These are phyloP conservation scores for Nylanderia fulva DNA, from an alignment of 1,140 invertebrate species.

Conservation along the genomic window DNA sequence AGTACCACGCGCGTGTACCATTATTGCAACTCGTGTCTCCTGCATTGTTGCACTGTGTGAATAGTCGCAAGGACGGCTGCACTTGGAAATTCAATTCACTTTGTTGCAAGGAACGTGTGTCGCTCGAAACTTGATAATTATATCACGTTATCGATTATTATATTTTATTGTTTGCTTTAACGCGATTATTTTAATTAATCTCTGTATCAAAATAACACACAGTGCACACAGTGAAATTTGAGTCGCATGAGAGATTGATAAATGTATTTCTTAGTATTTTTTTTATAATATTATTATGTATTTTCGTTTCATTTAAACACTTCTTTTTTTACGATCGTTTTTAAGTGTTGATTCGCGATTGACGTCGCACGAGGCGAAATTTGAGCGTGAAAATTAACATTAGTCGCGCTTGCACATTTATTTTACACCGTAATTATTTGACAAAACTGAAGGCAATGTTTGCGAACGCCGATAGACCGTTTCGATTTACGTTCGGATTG, in stretches of 20 bases:
- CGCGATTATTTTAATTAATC: not conserved
- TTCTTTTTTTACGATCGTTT: not conserved
- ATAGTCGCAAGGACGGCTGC: constrained; percentile 66
- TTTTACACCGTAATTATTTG: not conserved
- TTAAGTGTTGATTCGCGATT: not conserved
- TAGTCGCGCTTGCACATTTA: not conserved
- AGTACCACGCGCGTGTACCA: constrained; percentile 58
- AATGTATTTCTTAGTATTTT: too few relatives aligned
- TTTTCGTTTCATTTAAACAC: not conserved
- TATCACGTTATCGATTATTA: not conserved
- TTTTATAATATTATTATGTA: not conserved
- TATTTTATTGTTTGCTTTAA: not conserved
- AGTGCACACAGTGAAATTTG: not conserved
- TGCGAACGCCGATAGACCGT: constrained; percentile 25
- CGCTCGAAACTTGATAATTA: constrained; percentile 9
- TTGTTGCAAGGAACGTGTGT: not conserved
- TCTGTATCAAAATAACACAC: too few relatives aligned
- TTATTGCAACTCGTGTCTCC: constrained; percentile 43
- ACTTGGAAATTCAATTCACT: constrained; percentile 19
- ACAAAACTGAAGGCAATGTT: not conserved
- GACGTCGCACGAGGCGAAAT: not conserved
- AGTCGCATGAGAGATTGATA: not conserved
- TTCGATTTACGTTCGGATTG: constrained; percentile 28
- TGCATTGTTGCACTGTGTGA: constrained; percentile 55
- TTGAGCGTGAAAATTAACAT: not conserved